Conservation (phyloP, 1,140 invertebrate genomes). For the Polypedilum pembai region DNA sequence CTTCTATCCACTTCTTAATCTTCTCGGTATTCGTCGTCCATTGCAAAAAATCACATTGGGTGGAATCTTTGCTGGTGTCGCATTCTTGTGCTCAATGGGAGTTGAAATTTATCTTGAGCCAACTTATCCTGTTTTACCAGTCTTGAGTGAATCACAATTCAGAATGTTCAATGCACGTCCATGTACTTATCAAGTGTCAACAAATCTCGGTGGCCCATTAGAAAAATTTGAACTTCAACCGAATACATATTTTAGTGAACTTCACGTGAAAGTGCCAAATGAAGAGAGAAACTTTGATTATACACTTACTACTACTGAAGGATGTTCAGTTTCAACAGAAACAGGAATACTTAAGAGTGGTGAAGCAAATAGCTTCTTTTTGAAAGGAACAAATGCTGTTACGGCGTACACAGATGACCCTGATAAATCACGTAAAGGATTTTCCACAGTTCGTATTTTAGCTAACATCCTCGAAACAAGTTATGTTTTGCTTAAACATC, state of each 20-base stretch:
- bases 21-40: constrained; percentile 39
- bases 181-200: constrained; percentile 35
- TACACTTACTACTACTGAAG: constrained; percentile 33
- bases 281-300: constrained; percentile 33
- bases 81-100: constrained; percentile 62
- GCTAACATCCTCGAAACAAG: neutral
- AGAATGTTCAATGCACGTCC: constrained; percentile 56
- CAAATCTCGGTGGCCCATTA: constrained; percentile 31
- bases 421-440: constrained; percentile 43
- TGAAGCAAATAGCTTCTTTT: constrained; percentile 39
- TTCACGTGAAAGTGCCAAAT: constrained; percentile 34
- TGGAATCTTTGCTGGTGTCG: constrained; percentile 54
- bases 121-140: constrained; percentile 55
- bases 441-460: constrained; percentile 38
- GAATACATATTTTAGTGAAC: constrained; percentile 37
- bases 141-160: constrained; percentile 50
- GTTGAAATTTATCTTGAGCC: constrained; percentile 60
- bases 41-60: constrained; percentile 57
- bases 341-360: constrained; percentile 37
- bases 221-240: constrained; percentile 38
- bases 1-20: constrained; percentile 37
- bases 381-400: constrained; percentile 34
- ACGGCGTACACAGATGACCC: constrained; percentile 38
- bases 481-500: neutral
- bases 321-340: constrained; percentile 36